phyloP scores from a whole-genome alignment of 2,888 invertebrate species.

The Acheta domesticus region DNA sequence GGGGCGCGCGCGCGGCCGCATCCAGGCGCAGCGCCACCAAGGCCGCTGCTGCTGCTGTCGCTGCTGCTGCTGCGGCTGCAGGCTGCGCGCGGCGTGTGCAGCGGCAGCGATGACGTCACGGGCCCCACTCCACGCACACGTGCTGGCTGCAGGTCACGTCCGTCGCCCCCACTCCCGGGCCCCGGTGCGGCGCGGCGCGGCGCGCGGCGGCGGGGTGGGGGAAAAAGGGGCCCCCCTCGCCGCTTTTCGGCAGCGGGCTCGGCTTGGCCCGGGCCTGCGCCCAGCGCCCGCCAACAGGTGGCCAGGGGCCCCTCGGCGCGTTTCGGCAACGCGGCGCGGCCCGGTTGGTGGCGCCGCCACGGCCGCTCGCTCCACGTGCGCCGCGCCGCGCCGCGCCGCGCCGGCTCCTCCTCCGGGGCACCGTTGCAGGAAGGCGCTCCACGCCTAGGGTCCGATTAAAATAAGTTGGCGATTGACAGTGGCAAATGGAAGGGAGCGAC shows the following conservation, averaged over 20 bases:
- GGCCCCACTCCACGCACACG: neutral
- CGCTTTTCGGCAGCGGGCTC: neutral
- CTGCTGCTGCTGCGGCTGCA: neutral
- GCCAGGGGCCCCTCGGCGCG: neutral
- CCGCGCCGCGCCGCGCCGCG: too few species aligned
- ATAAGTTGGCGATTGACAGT: too few species aligned
- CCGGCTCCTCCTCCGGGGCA: too few species aligned
- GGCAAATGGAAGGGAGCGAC: too few species aligned
- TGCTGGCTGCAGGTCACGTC: slow-evolving; percentile 11
- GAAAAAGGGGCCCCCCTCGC: neutral
- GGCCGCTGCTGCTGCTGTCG: neutral
- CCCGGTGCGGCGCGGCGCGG: neutral
- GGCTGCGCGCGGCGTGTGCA: neutral
- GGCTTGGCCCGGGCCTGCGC: slow-evolving; percentile 7
- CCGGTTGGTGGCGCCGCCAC: too few species aligned
- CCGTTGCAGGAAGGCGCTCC: too few species aligned
- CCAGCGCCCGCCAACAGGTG: neutral
- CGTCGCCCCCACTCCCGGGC: neutral
- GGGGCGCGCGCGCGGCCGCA: neutral
- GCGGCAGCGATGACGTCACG: slow-evolving; percentile 9
- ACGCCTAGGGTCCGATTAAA: too few species aligned
- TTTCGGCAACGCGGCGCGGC: too few species aligned
- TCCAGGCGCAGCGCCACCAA: neutral
- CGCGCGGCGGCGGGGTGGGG: neutral
- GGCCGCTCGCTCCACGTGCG: too few species aligned